A percentile compares a stretch with the other conserved stretches of the same genome.
Conservation (phyloP, 2,888 invertebrate species). For the Drosophila emarginata region DNA sequence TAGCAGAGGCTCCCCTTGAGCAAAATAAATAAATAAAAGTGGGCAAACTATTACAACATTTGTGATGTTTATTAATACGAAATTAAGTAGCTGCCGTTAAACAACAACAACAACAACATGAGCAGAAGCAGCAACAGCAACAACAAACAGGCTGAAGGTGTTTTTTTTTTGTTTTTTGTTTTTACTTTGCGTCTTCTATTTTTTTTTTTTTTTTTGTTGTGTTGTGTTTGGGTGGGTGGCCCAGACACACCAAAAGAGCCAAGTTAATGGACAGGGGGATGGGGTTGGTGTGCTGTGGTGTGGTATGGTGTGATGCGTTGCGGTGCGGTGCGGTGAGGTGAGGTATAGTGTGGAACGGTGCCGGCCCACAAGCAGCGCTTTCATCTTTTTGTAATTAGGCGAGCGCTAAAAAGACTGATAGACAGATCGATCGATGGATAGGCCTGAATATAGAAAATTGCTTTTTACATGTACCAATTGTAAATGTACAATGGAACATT, state of each 20-base stretch:
- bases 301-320: background rate
- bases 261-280: background rate
- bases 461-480: slow-evolving; percentile 31
- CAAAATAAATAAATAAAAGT: slow-evolving; percentile 71
- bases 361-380: slow-evolving; percentile 65
- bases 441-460: slow-evolving; percentile 60
- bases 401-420: slow-evolving; percentile 66
- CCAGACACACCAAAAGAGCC: slow-evolving; percentile 3
- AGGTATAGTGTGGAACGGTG: background rate
- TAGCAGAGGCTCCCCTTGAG: slow-evolving; percentile 8
- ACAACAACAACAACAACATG: slow-evolving; percentile 29
- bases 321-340: background rate
- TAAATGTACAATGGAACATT: background rate
- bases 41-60: slow-evolving; percentile 74
- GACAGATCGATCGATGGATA: slow-evolving; percentile 48
- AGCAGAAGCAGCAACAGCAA: slow-evolving; percentile 10
- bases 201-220: slow-evolving; percentile 44
- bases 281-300: background rate
- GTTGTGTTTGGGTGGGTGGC: slow-evolving; percentile 5
- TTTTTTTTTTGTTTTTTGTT: slow-evolving; percentile 28
- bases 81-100: slow-evolving; percentile 70
- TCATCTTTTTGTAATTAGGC: slow-evolving; percentile 77
- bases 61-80: slow-evolving; percentile 76
- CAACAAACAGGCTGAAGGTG: slow-evolving; percentile 48
- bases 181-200: slow-evolving; percentile 3